phyloP scores from a whole-genome alignment of 2,113 vertebrate species.

The Mandrillus leucophaeus region DNA sequence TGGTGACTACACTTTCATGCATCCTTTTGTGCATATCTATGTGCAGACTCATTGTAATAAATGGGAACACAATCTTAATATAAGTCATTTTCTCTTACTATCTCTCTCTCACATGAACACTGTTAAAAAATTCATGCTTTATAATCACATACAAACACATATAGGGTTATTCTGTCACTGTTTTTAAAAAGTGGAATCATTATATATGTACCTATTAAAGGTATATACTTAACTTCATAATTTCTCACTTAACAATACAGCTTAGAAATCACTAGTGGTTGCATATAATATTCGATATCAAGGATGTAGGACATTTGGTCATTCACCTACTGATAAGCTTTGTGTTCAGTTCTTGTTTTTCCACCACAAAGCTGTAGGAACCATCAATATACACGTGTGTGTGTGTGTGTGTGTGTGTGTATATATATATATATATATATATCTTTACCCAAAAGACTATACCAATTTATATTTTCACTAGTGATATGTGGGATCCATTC shows the following conservation, averaged over 20 bases:
- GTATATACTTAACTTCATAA: background rate
- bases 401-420: too few relatives aligned
- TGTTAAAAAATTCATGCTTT: background rate
- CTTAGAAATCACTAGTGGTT: background rate
- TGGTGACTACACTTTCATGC: background rate
- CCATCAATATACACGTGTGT: background rate
- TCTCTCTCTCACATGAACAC: background rate
- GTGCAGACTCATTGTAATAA: background rate
- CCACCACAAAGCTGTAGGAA: background rate
- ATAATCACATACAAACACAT: background rate
- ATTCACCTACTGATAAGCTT: background rate
- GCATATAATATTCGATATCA: background rate
- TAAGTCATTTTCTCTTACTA: background rate
- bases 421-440: fast-evolving
- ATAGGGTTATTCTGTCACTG: background rate
- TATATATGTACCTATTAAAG: background rate
- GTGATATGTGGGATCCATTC: background rate
- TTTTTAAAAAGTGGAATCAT: background rate
- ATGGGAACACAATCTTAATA: background rate
- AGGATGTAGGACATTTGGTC: background rate
- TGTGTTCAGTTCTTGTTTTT: background rate
- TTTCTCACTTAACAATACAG: conserved; percentile 1
- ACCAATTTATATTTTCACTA: background rate
- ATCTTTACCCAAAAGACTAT: conserved; percentile 1
- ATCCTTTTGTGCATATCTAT: background rate